A percentile compares a stretch with the other conserved stretches of the same genome.
Evolutionary conservation across 2,113 vertebrate genomes (phyloP).

Genomic region (Hiodon tergisus): DNA sequence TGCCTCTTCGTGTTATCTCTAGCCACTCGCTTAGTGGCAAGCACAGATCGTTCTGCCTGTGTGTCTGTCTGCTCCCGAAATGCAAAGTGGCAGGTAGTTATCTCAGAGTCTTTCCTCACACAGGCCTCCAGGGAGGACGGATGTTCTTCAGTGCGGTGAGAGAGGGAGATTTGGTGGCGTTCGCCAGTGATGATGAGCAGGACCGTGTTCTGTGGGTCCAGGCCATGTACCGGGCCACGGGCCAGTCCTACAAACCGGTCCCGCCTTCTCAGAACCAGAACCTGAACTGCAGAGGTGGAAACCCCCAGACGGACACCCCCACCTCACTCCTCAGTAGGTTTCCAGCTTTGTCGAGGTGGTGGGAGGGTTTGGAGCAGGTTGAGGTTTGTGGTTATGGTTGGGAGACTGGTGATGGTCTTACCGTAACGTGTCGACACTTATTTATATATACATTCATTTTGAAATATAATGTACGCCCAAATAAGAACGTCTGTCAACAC

Average conservation of each 20-base stretch:
- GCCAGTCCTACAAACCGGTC: constrained; percentile 89
- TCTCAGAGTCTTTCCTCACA: not conserved
- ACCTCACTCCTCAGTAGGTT: constrained; percentile 76
- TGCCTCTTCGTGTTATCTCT: too few species aligned
- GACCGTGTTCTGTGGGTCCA: constrained; percentile 91
- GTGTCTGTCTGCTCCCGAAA: not conserved
- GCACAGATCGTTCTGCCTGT: too few species aligned
- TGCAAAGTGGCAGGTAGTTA: not conserved
- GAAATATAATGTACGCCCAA: too few species aligned
- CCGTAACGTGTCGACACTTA: too few species aligned
- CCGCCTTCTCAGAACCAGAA: constrained; percentile 74
- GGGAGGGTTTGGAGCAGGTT: too few species aligned
- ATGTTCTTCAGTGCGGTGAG: constrained; percentile 91
- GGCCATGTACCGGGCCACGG: constrained; percentile 94
- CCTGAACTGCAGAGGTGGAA: constrained; percentile 72
- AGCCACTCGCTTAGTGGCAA: too few species aligned
- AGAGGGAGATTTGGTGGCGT: constrained; percentile 88
- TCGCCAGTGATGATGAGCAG: constrained; percentile 88
- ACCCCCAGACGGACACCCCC: constrained; percentile 54
- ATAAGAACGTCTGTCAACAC: too few species aligned
- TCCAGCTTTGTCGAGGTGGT: not conserved
- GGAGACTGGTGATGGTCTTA: too few species aligned
- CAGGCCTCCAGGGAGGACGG: constrained; percentile 85
- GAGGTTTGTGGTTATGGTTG: too few species aligned
- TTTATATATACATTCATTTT: not conserved